Evolutionary conservation across 2,888 invertebrate genomes (phyloP), one percentile per base, ranked within the genome.

Genomic region (Drosophila trichaetosa): DNA sequence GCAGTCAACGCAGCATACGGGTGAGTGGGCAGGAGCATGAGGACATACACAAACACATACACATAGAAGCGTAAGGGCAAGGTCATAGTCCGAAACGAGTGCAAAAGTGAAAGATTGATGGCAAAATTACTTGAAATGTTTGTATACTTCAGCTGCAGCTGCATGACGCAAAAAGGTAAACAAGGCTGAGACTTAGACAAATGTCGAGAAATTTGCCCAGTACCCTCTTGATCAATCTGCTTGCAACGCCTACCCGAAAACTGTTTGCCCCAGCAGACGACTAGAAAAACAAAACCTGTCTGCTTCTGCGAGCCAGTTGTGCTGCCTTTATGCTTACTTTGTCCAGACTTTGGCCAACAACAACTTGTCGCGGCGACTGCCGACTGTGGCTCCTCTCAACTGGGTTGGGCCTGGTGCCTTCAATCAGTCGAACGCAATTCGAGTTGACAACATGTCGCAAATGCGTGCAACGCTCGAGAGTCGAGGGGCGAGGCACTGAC

Each of bases 361-460:
- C 84, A 86, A 83, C 80, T 85, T 86, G 84, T 77, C 76, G 75
- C 66, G 65, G 64, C 68, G 60, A 74, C 69, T 57, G 71, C 68
- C 68, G 64, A 74, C 69, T 62, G 56, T 63, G 51, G 42, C 56
- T 51, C 51, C 68, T 61, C 66, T 61, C 62, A 53, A 34, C 64
- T 66, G 67, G 71, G 61, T 36, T 66, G 65, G 73, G 72, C 72
- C 49, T 54, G 54, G 67, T 88, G 81, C 82, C 87, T 87, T 87
- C 89, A 87, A 87, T 87, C 87, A 87, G 87, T 87, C 87, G 91
- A 92, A 92, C 91, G 91, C 92, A 91, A 92, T 92, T 92, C 90
- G 79, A 92, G 91, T 91, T 92, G 91, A 92, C 91, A 92, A 91
- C 91, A 91, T 91, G 91, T 91, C 91, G 91, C 90, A 89, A 89